Percentiles rank a stretch among this genome's conserved stretches.
Evolutionary conservation across 2,888 invertebrate species (phyloP).

Genomic region (Xestia rhomboidea): DNA sequence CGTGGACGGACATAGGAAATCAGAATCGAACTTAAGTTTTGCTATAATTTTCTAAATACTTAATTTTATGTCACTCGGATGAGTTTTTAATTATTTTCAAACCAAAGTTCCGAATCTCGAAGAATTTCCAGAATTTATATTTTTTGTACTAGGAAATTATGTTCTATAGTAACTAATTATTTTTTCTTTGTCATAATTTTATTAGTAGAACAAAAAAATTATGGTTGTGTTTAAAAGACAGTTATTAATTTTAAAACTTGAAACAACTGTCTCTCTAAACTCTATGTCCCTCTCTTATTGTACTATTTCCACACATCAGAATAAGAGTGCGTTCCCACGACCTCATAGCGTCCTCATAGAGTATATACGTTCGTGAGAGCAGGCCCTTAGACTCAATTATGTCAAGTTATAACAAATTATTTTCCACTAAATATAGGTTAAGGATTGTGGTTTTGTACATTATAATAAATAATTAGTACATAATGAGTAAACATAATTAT

Average conservation of each 20-base stretch:
- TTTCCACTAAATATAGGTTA: conserved; percentile 57
- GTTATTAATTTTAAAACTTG: neutral
- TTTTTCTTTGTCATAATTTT: neutral
- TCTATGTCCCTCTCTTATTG: neutral
- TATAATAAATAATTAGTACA: conserved; percentile 37
- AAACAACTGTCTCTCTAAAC: conserved; percentile 18
- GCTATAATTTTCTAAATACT: conserved; percentile 22
- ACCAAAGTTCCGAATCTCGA: conserved; percentile 8
- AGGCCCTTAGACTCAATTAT: conserved; percentile 4
- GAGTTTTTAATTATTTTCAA: conserved; percentile 24
- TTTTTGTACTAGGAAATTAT: neutral
- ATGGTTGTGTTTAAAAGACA: conserved; percentile 36
- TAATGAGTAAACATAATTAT: neutral
- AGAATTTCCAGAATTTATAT: conserved; percentile 1
- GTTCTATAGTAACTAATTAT: neutral
- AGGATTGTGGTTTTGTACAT: conserved; percentile 69
- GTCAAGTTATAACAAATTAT: conserved; percentile 50
- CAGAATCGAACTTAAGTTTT: conserved; percentile 21
- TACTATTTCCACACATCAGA: neutral
- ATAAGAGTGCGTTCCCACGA: conserved; percentile 4
- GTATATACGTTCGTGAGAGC: conserved; percentile 5
- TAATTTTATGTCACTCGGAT: conserved; percentile 26
- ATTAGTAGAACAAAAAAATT: neutral
- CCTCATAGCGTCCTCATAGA: neutral
- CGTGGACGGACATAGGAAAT: conserved; percentile 11